Evolutionary conservation across 2,888 invertebrate genomes (phyloP).

Genomic region (Teinopalpus imperialis): DNA sequence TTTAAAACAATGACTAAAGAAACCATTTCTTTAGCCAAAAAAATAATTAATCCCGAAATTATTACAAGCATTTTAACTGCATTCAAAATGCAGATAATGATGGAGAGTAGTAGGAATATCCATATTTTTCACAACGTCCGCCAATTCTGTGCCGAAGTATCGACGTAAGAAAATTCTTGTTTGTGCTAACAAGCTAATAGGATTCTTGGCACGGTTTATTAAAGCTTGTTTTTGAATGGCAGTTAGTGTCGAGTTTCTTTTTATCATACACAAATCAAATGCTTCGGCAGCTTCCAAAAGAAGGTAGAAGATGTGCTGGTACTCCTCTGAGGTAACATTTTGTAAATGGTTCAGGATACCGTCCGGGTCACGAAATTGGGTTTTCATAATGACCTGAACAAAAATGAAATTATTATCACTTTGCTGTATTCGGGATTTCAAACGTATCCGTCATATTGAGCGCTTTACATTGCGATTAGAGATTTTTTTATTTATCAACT

Average conservation of each 20-base stretch:
- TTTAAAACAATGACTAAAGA: slow-evolving; percentile 31
- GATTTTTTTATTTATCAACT: too few relatives aligned
- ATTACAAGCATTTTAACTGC: slow-evolving; percentile 58
- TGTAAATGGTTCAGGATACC: slow-evolving; percentile 91
- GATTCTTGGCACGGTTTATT: slow-evolving; percentile 84
- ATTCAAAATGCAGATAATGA: slow-evolving; percentile 87
- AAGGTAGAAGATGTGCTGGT: slow-evolving; percentile 82
- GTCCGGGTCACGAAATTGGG: slow-evolving; percentile 91
- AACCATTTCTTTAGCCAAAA: slow-evolving; percentile 36
- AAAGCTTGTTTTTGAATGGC: slow-evolving; percentile 85
- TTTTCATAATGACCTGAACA: slow-evolving; percentile 88
- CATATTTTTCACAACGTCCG: slow-evolving; percentile 79
- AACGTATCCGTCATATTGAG: too few relatives aligned
- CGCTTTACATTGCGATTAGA: too few relatives aligned
- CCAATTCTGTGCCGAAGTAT: slow-evolving; percentile 80
- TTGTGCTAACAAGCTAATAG: slow-evolving; percentile 85
- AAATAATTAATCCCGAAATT: slow-evolving; percentile 34
- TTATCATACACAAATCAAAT: slow-evolving; percentile 91
- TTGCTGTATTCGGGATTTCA: too few relatives aligned
- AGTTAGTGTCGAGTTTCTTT: slow-evolving; percentile 85
- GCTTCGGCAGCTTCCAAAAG: slow-evolving; percentile 88
- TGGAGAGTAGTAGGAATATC: slow-evolving; percentile 85
- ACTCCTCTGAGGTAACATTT: slow-evolving; percentile 77
- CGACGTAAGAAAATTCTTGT: slow-evolving; percentile 82
- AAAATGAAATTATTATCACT: slow-evolving; percentile 1